Evolutionary conservation across 1,140 invertebrate genomes (phyloP), one percentile per base, ranked within the genome.

Genomic region (Trinorchestia longiramus): DNA sequence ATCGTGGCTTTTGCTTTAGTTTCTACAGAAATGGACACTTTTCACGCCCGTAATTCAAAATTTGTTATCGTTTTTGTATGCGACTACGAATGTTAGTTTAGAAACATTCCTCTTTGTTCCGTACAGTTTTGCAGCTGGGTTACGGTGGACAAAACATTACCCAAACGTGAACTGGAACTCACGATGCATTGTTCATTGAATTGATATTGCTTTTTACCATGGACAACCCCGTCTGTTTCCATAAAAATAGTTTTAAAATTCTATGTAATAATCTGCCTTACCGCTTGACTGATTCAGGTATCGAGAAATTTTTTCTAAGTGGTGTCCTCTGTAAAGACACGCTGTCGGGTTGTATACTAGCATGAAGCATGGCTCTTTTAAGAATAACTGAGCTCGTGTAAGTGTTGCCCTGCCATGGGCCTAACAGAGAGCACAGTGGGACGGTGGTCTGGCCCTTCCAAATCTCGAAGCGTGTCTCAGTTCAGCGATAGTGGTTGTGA

Each of bases 391-490:
- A 41, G 41, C 28, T 41, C 11, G 43, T 41, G 88, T 90, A 43
- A 90, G 88, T 90, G 8, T 42, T 4, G 62, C 62, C 28, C n/a
- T 42, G 88, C 36, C 43, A 94, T 94, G 92, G 92, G 92, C 43
- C 44, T 94, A 1, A 40, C 92, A 8, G 92, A 94, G 43, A 94
- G 92, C 92, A 94, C 92, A 8, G 92, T 94, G 4, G 44, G 92
- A n/a, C 92, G 92, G n/a, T 94, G 92, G 92, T 94, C 92, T 36
- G 92, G 92, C 28, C 92, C 92, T 47, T 43, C 43, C 44, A 94
- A 94, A 43, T 94, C 92, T 43, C 92, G 92, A 42, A 94, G 92
- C 92, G 44, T 94, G 40, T 94, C 92, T 19, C 92, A 94, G 92
- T 94, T 94, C 92, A 36, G 3, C 15, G 43, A 94, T 23, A 15